Conservation (phyloP, 2,797 vertebrate genomes). For the Eutrigla gurnardus region DNA sequence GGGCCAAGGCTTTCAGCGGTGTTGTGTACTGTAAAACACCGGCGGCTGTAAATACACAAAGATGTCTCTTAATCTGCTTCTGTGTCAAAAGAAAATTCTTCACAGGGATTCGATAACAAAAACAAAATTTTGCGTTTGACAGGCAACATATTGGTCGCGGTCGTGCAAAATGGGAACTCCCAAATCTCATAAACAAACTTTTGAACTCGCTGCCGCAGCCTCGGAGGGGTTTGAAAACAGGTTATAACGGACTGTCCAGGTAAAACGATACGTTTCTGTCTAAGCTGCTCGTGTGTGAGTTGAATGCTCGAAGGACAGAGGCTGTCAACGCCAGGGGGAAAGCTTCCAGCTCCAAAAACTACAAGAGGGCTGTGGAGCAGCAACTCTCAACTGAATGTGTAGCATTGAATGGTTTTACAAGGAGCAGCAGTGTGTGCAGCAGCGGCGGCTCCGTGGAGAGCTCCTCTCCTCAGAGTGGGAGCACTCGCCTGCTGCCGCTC, state of each 20-base stretch:
- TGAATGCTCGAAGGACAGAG: constrained; percentile 29
- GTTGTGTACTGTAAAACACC: constrained; percentile 7
- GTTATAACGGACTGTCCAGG: constrained; percentile 26
- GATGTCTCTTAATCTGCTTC: constrained; percentile 17
- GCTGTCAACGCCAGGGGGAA: constrained; percentile 43
- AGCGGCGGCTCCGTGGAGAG: constrained; percentile 54
- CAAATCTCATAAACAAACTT: constrained; percentile 36
- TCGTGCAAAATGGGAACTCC: constrained; percentile 7
- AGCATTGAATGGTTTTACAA: constrained; percentile 61
- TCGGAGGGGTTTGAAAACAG: constrained; percentile 12
- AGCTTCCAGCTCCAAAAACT: constrained; percentile 39
- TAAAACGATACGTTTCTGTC: constrained; percentile 34
- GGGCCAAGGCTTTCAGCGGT: background rate
- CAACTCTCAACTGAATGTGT: constrained; percentile 50
- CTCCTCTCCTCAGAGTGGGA: constrained; percentile 47
- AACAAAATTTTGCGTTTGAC: constrained; percentile 19
- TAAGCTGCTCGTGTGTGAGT: constrained; percentile 11
- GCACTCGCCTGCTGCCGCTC: constrained; percentile 42
- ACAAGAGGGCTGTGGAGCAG: constrained; percentile 51
- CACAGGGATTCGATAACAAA: constrained; percentile 32
- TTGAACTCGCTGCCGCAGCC: constrained; percentile 8
- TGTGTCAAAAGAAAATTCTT: constrained; percentile 20
- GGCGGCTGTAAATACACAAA: constrained; percentile 12
- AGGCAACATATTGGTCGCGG: constrained; percentile 3
- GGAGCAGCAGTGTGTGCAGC: constrained; percentile 57